phyloP scores from a whole-genome alignment of 2,888 invertebrate species.

The Cabera pusaria region DNA sequence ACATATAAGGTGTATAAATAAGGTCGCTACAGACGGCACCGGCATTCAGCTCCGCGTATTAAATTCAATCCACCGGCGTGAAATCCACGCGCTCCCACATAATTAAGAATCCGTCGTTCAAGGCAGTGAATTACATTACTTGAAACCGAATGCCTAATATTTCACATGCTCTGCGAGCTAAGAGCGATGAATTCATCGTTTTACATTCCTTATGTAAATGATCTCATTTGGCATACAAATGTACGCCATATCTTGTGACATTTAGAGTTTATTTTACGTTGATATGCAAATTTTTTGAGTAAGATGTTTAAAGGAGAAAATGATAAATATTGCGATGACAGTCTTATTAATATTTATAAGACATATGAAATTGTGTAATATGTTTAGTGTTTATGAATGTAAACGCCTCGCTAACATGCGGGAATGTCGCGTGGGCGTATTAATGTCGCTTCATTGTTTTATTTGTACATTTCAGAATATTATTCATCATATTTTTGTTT shows the following conservation, averaged over 20 bases:
- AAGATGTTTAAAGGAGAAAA: conserved; percentile 15
- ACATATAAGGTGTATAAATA: too few relatives aligned
- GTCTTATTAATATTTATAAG: conserved; percentile 33
- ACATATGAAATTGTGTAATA: conserved; percentile 24
- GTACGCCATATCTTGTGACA: conserved; percentile 9
- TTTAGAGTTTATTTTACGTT: conserved; percentile 11
- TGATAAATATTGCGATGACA: conserved; percentile 21
- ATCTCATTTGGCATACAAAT: conserved; percentile 16
- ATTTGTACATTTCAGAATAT: too few relatives aligned
- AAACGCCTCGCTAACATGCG: conserved; percentile 17
- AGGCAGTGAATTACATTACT: conserved; percentile 25
- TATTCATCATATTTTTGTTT: too few relatives aligned
- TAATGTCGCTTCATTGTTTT: not conserved
- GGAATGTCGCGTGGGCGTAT: not conserved
- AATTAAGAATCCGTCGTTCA: conserved; percentile 24
- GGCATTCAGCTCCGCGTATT: not conserved
- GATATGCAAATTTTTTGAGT: conserved; percentile 11
- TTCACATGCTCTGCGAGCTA: conserved; percentile 24
- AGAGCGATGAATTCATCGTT: conserved; percentile 24
- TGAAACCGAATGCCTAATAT: conserved; percentile 29
- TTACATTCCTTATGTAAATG: conserved; percentile 27
- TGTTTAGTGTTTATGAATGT: conserved; percentile 25
- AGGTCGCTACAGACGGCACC: conserved; percentile 7
- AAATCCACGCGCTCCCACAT: conserved; percentile 24
- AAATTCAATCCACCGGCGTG: conserved; percentile 13